Evolutionary conservation across 2,797 vertebrate genomes (phyloP).

Genomic region (Poliocrania exsul): DNA sequence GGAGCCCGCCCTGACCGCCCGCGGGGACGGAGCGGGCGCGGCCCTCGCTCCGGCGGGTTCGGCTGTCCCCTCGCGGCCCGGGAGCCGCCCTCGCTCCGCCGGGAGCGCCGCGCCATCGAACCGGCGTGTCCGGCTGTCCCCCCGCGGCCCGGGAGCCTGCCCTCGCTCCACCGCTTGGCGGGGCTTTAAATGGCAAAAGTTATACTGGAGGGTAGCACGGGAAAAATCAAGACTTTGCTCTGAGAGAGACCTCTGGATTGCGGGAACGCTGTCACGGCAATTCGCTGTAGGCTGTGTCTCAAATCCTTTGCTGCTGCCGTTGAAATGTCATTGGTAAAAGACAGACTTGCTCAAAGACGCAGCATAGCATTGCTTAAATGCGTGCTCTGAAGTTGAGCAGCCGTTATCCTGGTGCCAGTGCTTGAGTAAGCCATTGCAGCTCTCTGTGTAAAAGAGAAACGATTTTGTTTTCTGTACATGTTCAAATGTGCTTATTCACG

Average conservation of each 20-base stretch:
- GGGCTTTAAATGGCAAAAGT: background rate
- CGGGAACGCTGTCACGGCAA: accelerated
- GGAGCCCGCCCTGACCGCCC: background rate
- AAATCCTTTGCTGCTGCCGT: background rate
- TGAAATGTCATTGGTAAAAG: background rate
- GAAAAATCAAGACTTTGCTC: background rate
- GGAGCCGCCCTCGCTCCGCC: background rate
- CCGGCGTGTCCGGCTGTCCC: background rate
- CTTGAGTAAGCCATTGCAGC: background rate
- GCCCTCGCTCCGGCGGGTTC: no score
- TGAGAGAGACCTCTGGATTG: background rate
- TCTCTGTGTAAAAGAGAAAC: background rate
- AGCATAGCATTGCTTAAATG: background rate
- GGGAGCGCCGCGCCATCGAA: background rate
- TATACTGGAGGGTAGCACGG: background rate
- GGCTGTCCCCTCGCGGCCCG: no score
- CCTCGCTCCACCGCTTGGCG: accelerated
- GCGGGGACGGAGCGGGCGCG: no score
- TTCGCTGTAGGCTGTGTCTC: background rate
- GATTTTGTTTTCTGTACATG: background rate
- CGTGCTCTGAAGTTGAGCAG: background rate
- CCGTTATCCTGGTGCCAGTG: background rate
- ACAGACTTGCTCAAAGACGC: background rate
- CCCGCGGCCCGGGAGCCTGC: background rate
- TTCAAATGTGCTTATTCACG: background rate